These are phyloP conservation scores for Carpatolechia fugitivella DNA, from an alignment of 2,888 invertebrate species.

Conservation along the genomic window DNA sequence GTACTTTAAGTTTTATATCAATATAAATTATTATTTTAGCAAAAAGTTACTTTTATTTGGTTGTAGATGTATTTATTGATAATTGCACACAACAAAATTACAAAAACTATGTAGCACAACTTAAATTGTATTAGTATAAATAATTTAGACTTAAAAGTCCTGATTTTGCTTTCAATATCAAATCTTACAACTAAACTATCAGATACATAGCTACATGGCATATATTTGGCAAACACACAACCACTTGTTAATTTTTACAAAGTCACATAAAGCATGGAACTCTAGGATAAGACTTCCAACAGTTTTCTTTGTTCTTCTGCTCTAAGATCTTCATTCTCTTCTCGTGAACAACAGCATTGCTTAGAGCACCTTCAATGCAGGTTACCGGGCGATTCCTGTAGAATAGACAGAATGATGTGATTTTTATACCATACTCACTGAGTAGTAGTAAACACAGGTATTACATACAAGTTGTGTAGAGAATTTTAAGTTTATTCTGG, in stretches of 20 bases:
- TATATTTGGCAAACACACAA: constrained; percentile 2
- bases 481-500: no score
- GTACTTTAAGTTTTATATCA: constrained; percentile 3
- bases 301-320: constrained; percentile 45
- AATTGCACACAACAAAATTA: no score
- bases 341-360: constrained; percentile 77
- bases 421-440: no score
- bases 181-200: no score
- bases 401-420: background rate
- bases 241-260: background rate
- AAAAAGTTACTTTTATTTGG: background rate
- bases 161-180: no score
- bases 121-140: no score
- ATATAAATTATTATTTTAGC: constrained; percentile 1
- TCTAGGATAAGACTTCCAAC: constrained; percentile 53
- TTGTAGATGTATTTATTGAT: no score
- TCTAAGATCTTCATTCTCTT: constrained; percentile 55
- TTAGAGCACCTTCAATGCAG: constrained; percentile 79
- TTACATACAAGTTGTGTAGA: no score
- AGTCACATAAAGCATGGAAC: constrained; percentile 56
- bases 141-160: no score
- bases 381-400: constrained; percentile 72
- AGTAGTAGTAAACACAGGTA: no score
- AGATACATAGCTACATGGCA: no score
- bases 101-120: no score